Evolutionary conservation across 2,113 vertebrate genomes (phyloP), one percentile per base, ranked within the genome.

Genomic region (Cryptotis parvus): DNA sequence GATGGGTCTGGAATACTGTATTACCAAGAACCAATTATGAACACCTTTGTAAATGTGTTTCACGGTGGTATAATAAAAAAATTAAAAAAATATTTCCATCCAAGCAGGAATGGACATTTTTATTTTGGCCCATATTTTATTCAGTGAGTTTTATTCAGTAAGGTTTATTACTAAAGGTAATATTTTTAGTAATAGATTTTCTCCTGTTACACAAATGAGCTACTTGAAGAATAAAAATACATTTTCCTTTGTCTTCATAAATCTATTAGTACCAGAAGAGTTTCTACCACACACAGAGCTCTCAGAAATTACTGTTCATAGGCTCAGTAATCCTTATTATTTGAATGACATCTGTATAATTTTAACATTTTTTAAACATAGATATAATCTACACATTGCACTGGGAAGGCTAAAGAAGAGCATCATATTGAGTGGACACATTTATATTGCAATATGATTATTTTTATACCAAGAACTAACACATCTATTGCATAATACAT

Each of bases 231-330:
- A 29, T 58, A 86, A 77, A 84, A 65, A 31, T 31, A 70, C 9
- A 39, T 2, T 81, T 69, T 55, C 9, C 31, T 55, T 80, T 6
- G 37, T 84, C 35, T 84, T 80, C 87, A 24, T 87, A 80, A 90
- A 49, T 22, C n/a, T 77, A 24, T 15, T 3, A 35, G 4, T 73
- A 26, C 73, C n/a, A 61, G 27, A 12, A 82, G 33, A 77, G 9
- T 55, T 88, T 4, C n/a, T 72, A 20, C 24, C 4, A 76, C 20
- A 72, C 3, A 79, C 31, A 29, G 24, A 18, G 12, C 45, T 37
- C 84, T 89, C 41, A 45, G 69, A 72, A 85, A 31, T 43, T 81
- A 66, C 65, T 81, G 26, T 20, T 84, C 66, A 80, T 31, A 20
- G 5, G 5, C 27, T 41, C 4, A 41, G 83, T 84, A 87, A 20